Evolutionary conservation across 2,888 invertebrate species (phyloP).

Genomic region (Antitype chi): DNA sequence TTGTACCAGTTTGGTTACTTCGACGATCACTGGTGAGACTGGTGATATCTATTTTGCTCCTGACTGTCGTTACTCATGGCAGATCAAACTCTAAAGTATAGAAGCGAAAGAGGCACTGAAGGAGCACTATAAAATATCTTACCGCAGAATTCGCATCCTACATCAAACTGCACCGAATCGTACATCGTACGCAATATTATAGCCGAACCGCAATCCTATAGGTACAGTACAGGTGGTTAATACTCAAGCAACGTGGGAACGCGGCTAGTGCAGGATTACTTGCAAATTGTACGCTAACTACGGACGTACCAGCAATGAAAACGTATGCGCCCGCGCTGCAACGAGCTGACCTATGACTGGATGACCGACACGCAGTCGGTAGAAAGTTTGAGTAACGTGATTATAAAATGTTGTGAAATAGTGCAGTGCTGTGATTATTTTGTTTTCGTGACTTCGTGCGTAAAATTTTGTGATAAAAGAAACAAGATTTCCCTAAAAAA

Average conservation of each 20-base stretch:
- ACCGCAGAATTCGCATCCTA: background rate
- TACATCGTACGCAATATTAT: constrained; percentile 44
- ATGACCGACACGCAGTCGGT: constrained; percentile 58
- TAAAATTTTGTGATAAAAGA: background rate
- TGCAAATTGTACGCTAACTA: constrained; percentile 76
- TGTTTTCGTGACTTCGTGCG: background rate
- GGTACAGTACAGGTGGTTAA: constrained; percentile 45
- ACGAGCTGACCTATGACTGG: constrained; percentile 66
- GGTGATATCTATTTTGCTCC: background rate
- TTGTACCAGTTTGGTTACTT: background rate
- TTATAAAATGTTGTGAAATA: constrained; percentile 61
- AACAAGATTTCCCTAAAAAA: background rate
- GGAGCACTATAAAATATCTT: background rate
- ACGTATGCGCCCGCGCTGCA: constrained; percentile 60
- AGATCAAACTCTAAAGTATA: background rate
- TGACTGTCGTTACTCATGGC: background rate
- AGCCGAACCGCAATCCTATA: constrained; percentile 39
- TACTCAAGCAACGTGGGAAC: constrained; percentile 64
- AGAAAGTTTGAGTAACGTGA: constrained; percentile 62
- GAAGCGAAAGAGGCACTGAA: background rate
- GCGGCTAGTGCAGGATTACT: constrained; percentile 69
- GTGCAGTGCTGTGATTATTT: constrained; percentile 24
- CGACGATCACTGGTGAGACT: background rate
- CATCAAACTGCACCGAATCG: constrained; percentile 26
- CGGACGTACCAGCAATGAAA: constrained; percentile 62